Percentiles rank a stretch among this genome's conserved stretches.
phyloP scores from a whole-genome alignment of 2,113 vertebrate genomes.

The Misgurnus anguillicaudatus region DNA sequence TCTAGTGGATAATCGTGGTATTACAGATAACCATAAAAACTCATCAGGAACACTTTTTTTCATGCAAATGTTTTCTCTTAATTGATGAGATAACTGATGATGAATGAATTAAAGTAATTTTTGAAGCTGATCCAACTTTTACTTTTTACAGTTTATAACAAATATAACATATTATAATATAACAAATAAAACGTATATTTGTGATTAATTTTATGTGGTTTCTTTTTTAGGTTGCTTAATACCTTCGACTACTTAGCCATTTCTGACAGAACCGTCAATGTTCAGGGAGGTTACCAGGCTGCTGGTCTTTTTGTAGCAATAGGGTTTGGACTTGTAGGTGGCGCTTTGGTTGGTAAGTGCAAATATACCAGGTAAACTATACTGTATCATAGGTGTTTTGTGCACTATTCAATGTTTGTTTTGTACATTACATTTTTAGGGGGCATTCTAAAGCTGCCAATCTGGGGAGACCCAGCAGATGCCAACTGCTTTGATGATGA shows the following conservation, averaged over 20 bases:
- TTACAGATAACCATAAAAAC: no score
- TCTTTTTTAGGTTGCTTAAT: slow-evolving; percentile 72
- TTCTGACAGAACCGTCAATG: slow-evolving; percentile 48
- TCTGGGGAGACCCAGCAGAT: slow-evolving; percentile 88
- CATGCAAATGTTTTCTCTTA: no score
- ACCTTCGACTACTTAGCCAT: slow-evolving; percentile 75
- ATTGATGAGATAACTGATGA: no score
- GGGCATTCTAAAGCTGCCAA: slow-evolving; percentile 85
- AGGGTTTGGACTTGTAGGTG: slow-evolving; percentile 87
- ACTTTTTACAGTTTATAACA: no score
- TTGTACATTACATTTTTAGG: slow-evolving; percentile 69
- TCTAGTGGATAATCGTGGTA: no score
- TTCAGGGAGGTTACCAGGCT: slow-evolving; percentile 87
- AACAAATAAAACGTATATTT: neutral
- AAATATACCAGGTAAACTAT: neutral
- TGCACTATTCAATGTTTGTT: neutral
- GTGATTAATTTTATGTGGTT: neutral
- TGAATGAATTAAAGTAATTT: no score
- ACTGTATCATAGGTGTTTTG: neutral
- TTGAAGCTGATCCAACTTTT: no score
- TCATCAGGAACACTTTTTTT: no score
- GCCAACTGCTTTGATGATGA: slow-evolving; percentile 92
- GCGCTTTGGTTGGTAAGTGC: slow-evolving; percentile 85
- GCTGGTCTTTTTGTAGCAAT: slow-evolving; percentile 85
- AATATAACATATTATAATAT: neutral